These are phyloP conservation scores for Himalopsyche anomala DNA, from an alignment of 2,888 invertebrate species.

Conservation along the genomic window DNA sequence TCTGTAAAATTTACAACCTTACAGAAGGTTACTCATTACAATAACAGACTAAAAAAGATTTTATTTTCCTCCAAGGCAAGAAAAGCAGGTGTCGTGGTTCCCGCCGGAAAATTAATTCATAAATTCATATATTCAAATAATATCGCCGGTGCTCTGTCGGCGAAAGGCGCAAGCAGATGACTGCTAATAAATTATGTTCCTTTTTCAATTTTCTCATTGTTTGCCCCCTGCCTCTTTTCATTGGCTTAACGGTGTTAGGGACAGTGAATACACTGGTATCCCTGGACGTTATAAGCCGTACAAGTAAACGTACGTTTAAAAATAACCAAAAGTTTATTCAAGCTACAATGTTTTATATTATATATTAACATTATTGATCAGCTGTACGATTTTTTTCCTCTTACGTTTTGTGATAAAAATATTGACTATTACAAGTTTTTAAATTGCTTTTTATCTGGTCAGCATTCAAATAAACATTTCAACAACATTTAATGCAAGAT, in stretches of 20 bases:
- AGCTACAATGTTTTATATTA: too few species aligned
- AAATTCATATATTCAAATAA: slow-evolving; percentile 65
- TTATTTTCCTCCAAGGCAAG: slow-evolving; percentile 1
- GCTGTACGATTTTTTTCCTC: too few species aligned
- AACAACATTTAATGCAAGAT: too few species aligned
- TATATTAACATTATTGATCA: too few species aligned
- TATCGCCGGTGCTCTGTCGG: slow-evolving; percentile 54
- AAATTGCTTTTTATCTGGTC: too few species aligned
- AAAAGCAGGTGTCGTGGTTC: slow-evolving; percentile 61
- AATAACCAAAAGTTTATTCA: too few species aligned
- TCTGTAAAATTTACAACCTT: slow-evolving; percentile 47
- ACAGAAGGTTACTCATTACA: slow-evolving; percentile 59
- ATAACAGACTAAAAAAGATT: slow-evolving; percentile 58
- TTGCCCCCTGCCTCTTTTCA: slow-evolving; percentile 32
- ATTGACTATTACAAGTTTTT: too few species aligned
- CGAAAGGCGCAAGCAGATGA: slow-evolving; percentile 54
- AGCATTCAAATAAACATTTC: too few species aligned
- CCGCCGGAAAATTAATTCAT: slow-evolving; percentile 63
- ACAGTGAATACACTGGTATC: neutral
- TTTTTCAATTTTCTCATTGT: slow-evolving; percentile 61
- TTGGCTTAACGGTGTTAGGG: neutral
- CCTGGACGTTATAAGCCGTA: too few species aligned
- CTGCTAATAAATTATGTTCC: slow-evolving; percentile 63
- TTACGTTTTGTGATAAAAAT: too few species aligned
- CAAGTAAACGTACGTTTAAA: too few species aligned